These are phyloP conservation scores for Tigriopus japonicus DNA, from an alignment of 1,140 invertebrate species.

Conservation along the genomic window DNA sequence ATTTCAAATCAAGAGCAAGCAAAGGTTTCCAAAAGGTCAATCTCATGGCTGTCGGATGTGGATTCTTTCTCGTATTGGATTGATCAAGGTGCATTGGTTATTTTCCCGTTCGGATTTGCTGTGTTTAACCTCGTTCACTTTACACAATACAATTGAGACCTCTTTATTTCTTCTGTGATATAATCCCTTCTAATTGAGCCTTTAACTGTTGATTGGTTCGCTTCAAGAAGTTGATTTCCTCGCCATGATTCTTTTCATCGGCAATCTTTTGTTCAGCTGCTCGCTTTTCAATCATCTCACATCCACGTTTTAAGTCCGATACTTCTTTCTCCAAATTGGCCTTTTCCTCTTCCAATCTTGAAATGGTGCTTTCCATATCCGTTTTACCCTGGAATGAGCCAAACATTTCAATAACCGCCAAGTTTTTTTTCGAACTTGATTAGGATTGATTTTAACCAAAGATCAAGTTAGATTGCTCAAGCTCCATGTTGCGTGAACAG, in stretches of 20 bases:
- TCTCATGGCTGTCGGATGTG: too few relatives aligned
- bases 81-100: too few relatives aligned
- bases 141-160: neutral
- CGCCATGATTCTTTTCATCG: constrained; percentile 72
- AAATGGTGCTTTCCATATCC: constrained; percentile 40
- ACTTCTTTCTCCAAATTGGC: constrained; percentile 42
- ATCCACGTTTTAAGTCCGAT: constrained; percentile 53
- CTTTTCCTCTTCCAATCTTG: constrained; percentile 45
- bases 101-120: too few relatives aligned
- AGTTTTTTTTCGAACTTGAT: too few relatives aligned
- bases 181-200: constrained; percentile 75
- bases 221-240: constrained; percentile 75
- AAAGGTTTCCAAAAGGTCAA: too few relatives aligned
- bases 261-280: constrained; percentile 61
- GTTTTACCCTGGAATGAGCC: constrained; percentile 33
- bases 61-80: too few relatives aligned
- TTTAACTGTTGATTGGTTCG: constrained; percentile 84
- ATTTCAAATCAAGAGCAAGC: too few relatives aligned
- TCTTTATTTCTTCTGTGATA: constrained; percentile 64
- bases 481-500: too few relatives aligned
- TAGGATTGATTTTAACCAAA: too few relatives aligned
- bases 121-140: too few relatives aligned
- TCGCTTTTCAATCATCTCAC: constrained; percentile 61
- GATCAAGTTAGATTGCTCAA: too few relatives aligned
- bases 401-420: too few relatives aligned